Percentiles rank a stretch among this genome's conserved stretches.
Evolutionary conservation across 1,140 invertebrate genomes (phyloP).

Genomic region (Drosophila varians): DNA sequence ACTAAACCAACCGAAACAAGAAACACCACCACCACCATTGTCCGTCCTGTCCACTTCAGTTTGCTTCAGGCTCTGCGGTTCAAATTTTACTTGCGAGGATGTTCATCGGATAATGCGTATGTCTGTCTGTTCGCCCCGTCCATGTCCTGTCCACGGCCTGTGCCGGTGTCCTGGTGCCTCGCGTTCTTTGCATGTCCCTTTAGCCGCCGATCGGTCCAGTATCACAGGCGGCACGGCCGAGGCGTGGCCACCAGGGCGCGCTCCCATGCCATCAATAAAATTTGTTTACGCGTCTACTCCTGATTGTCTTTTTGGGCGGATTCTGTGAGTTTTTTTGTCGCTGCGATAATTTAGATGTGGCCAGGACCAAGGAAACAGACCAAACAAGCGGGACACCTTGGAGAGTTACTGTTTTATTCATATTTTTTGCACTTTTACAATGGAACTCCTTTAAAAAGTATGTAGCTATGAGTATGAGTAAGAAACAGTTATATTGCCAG

Average conservation of each 20-base stretch:
- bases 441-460: too few relatives aligned
- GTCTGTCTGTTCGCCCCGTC: background rate
- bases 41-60: background rate
- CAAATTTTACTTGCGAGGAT: constrained; percentile 1
- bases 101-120: background rate
- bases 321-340: background rate
- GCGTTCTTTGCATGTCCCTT: background rate
- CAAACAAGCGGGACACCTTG: too few relatives aligned
- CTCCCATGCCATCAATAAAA: background rate
- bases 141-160: background rate
- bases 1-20: background rate
- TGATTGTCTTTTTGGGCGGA: background rate
- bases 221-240: background rate
- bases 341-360: background rate
- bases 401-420: too few relatives aligned
- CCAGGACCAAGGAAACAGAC: too few relatives aligned
- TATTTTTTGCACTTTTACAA: too few relatives aligned
- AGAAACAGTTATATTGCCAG: too few relatives aligned
- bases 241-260: background rate
- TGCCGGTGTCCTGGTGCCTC: background rate
- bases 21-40: background rate
- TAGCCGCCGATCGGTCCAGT: background rate
- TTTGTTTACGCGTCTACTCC: background rate
- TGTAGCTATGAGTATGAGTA: too few relatives aligned
- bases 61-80: background rate